Conservation (phyloP, 2,888 invertebrate genomes). For the Gymnoscelis rufifasciata region DNA sequence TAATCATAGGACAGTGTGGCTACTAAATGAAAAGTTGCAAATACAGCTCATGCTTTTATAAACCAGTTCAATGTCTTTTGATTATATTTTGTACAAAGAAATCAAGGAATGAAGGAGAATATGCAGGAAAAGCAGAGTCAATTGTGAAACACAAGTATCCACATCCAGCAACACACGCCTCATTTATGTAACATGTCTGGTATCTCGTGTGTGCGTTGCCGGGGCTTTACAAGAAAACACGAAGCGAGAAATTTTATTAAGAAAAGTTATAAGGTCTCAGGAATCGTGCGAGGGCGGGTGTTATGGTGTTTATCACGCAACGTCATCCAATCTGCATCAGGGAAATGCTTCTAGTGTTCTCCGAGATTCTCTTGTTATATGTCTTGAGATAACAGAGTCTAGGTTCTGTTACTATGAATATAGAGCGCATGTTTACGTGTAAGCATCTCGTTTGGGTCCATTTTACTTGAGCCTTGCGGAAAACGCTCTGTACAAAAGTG, state of each 20-base stretch:
- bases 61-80: background rate
- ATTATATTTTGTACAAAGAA: background rate
- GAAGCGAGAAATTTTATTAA: conserved; percentile 35
- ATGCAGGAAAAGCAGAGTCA: background rate
- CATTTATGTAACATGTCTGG: conserved; percentile 1
- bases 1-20: conserved; percentile 9
- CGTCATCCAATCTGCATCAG: conserved; percentile 45
- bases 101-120: background rate
- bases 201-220: background rate
- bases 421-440: background rate
- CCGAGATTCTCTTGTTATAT: background rate
- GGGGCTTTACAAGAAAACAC: conserved; percentile 21
- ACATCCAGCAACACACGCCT: conserved; percentile 1
- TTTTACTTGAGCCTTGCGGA: no score
- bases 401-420: background rate
- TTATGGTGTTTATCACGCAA: conserved; percentile 40
- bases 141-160: conserved; percentile 1
- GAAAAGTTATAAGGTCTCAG: conserved; percentile 12
- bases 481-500: no score
- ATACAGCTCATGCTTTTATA: no score
- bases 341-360: conserved; percentile 3
- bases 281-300: conserved; percentile 19
- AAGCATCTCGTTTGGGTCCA: no score
- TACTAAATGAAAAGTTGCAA: conserved; percentile 10
- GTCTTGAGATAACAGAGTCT: background rate